Base-by-base conservation (phyloP, 92 coral and sea anemone species). In the Micromussa lordhowensis region DNA sequence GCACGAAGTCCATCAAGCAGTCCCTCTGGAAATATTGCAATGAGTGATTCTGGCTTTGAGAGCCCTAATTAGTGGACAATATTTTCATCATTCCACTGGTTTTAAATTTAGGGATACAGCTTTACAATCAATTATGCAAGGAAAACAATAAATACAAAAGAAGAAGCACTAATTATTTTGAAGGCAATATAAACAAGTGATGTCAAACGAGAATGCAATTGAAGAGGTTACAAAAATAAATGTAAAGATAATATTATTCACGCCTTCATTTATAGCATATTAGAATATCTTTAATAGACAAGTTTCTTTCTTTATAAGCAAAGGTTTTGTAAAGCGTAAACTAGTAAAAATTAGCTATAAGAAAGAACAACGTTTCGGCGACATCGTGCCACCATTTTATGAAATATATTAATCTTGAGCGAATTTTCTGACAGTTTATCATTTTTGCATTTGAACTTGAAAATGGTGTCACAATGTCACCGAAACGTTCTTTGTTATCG, bases 1-100 rank as follows among this genome's bases (percentile, higher is more conserved):
- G 75, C 93, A 12, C 57, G 83, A n/a, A 86, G 91, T 58, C 90
- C 93, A 21, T 68, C 80, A 29, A 78, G 64, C 32, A 87, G 90
- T 24, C 90, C 90, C 11, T 87, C 90, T n/a, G 90, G 90, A 1
- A 58, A 80, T 48, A 79, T 86, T 29, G 12, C 12, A 3, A 32
- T 69, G 44, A 18, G 51, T 54, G 86, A 87, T 70, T 87, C 90
- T 30, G 90, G 86, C 4, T 87, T 87, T 80, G 86, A 87, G 17
- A 87, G 90, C 57, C 90, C 90, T 26, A 22, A 24, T 30, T 28
- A 11, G 15, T 64, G 0, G 10, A 38, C n/a, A 18, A 1, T 8
- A 58, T 58, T 58, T 44, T 44, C 21, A 19, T 58, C 22, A 58
- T 58, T 58, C 22, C 24, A 19, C 24, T 58, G 24, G n/a, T 58